Evolutionary conservation across 2,113 vertebrate genomes (phyloP), one percentile per base, ranked within the genome.

Genomic region (Apeltes quadracus): DNA sequence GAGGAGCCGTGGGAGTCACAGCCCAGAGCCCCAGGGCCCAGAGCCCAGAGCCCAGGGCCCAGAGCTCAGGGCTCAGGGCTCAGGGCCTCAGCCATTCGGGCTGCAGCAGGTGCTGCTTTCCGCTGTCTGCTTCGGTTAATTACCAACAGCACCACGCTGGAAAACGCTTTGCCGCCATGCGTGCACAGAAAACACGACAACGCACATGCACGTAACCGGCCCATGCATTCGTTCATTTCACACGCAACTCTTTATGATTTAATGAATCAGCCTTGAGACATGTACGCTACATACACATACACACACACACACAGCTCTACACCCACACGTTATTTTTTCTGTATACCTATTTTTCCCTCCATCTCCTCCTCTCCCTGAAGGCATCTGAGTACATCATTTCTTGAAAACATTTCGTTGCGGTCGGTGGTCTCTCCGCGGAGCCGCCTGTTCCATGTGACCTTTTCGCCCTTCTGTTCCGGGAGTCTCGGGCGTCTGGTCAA

Each of bases 121-220:
- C 91, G 90, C 86, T 87, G 76, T 72, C 85, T 93, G 91, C 87
- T 75, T 88, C 87, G 88, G 87, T 92, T 94, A 92, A 94, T 93
- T 93, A 92, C 88, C 87, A 90, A 86, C 84, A 89, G 84, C 66
- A 76, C 84, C 57, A 54, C 65, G 72, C 61, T 5, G 86, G 87
- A 65, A 82, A 85, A 81, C 62, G 61, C 78, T 90, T 83, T 82
- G 67, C 82, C 27, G 25, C 76, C 69, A 91, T 18, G 76, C 50
- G 46, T 18, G 61, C 56, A 36, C 11, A 22, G 32, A 63, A 39
- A 69, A 12, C 16, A 51, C 9, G 73, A 25, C 64, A 18, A 59
- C 38, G 63, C 57, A 38, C 38, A 18, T 18, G 50, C 23, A 34
- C 32, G 7, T 39, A 68, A 84, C 48, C 48, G 41, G 34, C 2